Base-by-base conservation (phyloP, 2,113 vertebrate species). In the Microtus oregoni region DNA sequence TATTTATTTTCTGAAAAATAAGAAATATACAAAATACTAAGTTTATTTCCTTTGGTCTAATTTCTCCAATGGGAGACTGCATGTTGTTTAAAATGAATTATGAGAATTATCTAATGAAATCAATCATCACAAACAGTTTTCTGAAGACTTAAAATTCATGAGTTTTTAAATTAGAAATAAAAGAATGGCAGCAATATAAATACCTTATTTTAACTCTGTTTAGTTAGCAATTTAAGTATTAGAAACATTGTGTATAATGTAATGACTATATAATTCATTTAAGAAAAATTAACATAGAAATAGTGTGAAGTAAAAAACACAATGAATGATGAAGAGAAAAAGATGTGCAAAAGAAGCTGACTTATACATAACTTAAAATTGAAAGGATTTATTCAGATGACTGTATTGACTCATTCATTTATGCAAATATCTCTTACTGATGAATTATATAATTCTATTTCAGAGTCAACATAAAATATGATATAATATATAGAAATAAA, bases 1-100 rank as follows among this genome's bases (percentile, higher is more conserved):
- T 97, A 96, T 98, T 99, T 98, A 98, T 98, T 97, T 98, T 99
- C 99, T 99, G 98, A 35, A 96, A 96, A 96, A 35, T 94, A 92
- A 96, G 72, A 55, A 96, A 58, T 63, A 94, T 52, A 83, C 5
- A 72, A 93, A 95, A 1, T 72, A 96, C 65, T 88, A 89, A 92
- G 73, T 68, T 83, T 88, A 88, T 44, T 92, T 86, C 47, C 32
- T 83, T 17, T 47, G 17, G 63, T 93, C 15, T 15, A 41, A 41
- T 63, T 91, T 58, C 20, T 94, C 26, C 68, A 82, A 2, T 41
- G 19, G 20, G 5, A 7, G 4, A 73, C 19, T 19, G 38, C 12
- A 67, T 50, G 4, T 1, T 89, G 50, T 22, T 92, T 93, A 90
- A 79, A 35, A 11, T 19, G 94, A 94, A 87, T 50, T 67, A 76